Evolutionary conservation across 2,797 vertebrate species (phyloP).

Genomic region (Rhadinocentrus ornatus): DNA sequence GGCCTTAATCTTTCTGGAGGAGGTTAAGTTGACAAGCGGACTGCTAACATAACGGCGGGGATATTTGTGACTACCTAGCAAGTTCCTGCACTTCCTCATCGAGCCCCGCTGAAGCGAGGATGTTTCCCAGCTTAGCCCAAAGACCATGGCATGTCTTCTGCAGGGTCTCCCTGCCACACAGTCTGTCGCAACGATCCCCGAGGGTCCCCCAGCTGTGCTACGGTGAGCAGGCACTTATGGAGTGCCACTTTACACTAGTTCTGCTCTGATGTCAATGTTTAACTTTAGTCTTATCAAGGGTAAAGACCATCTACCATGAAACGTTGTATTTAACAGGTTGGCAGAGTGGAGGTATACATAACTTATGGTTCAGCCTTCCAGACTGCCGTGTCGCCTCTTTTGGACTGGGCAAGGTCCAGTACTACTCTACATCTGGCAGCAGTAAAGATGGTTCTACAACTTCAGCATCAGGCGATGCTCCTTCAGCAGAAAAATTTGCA

Average conservation of each 20-base stretch:
- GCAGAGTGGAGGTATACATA: constrained; percentile 80
- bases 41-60: constrained; percentile 22
- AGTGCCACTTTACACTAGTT: not conserved
- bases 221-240: constrained; percentile 66
- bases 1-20: constrained; percentile 43
- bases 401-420: constrained; percentile 83
- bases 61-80: constrained; percentile 43
- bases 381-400: constrained; percentile 78
- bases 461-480: constrained; percentile 45
- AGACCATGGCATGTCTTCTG: constrained; percentile 84
- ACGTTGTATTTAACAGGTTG: constrained; percentile 80
- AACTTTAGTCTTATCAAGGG: not conserved
- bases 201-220: constrained; percentile 64
- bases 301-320: not conserved
- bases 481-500: constrained; percentile 51
- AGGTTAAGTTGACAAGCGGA: constrained; percentile 31
- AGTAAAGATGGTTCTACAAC: constrained; percentile 83
- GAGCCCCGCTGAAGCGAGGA: constrained; percentile 71
- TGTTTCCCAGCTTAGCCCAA: constrained; percentile 83
- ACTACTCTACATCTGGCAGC: constrained; percentile 85
- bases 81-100: constrained; percentile 53
- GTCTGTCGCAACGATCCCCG: constrained; percentile 65
- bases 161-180: constrained; percentile 78
- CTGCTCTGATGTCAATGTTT: not conserved
- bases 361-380: constrained; percentile 77